A percentile compares a stretch with the other conserved stretches of the same genome.
Evolutionary conservation across 2,113 vertebrate species (phyloP).

Genomic region (Alosa alosa): DNA sequence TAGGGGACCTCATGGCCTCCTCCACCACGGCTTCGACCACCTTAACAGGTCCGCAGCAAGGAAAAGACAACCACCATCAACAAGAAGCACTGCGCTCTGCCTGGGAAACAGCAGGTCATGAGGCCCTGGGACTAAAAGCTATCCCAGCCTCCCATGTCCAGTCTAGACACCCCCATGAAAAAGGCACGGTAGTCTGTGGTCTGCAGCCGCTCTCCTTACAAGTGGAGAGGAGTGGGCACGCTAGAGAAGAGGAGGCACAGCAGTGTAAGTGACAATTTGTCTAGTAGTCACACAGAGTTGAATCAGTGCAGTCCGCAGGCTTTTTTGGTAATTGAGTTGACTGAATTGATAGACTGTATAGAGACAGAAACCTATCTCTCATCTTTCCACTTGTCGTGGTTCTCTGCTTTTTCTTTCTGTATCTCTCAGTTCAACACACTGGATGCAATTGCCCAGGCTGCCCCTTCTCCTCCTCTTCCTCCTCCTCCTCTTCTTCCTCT

Average conservation of each 20-base stretch:
- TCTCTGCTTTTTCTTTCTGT: slow-evolving; percentile 5
- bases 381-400: not conserved
- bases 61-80: slow-evolving; percentile 52
- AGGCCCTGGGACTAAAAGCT: slow-evolving; percentile 54
- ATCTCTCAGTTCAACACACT: slow-evolving; percentile 55
- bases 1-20: slow-evolving; percentile 70
- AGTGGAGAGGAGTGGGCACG: slow-evolving; percentile 36
- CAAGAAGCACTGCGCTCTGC: slow-evolving; percentile 56
- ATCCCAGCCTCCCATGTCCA: slow-evolving; percentile 42
- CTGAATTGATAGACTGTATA: not conserved
- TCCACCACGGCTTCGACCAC: slow-evolving; percentile 50
- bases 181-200: slow-evolving; percentile 31
- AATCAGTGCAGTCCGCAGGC: not conserved
- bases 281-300: not conserved
- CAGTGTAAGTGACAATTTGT: slow-evolving; percentile 38
- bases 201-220: slow-evolving; percentile 23
- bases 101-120: slow-evolving; percentile 58
- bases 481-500: slow-evolving; percentile 32
- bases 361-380: not conserved
- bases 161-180: slow-evolving; percentile 48
- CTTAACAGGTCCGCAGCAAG: slow-evolving; percentile 10
- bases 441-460: slow-evolving; percentile 71
- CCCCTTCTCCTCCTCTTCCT: slow-evolving; percentile 59
- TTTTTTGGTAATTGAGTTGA: not conserved
- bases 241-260: slow-evolving; percentile 43